A percentile compares a stretch with the other conserved stretches of the same genome.
Evolutionary conservation across 2,113 vertebrate genomes (phyloP).

Genomic region (Vulpes vulpes): DNA sequence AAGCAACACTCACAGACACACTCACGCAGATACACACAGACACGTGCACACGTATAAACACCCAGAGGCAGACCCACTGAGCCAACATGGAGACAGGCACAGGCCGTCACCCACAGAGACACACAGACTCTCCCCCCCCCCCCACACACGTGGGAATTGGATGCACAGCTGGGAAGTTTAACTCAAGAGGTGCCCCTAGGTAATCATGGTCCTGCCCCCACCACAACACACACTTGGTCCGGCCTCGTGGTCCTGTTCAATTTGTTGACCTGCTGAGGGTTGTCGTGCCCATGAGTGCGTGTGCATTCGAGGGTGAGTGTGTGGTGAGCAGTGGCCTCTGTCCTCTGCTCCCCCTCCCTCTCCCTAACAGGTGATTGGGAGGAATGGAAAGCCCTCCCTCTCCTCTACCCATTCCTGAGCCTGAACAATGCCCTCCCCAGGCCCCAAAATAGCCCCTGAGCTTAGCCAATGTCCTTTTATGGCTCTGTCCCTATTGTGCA

Average conservation of each 20-base stretch:
- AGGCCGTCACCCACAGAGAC: not conserved
- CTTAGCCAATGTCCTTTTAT: constrained; percentile 92
- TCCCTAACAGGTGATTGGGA: constrained; percentile 73
- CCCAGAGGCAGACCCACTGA: not conserved
- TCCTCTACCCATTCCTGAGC: constrained; percentile 65
- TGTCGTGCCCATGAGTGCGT: accelerated
- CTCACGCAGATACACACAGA: not conserved
- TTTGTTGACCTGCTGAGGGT: not conserved
- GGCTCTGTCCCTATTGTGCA: constrained; percentile 90
- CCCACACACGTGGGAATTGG: not conserved
- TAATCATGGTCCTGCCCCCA: not conserved
- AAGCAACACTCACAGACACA: not conserved
- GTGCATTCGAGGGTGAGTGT: not conserved
- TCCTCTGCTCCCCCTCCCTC: not conserved
- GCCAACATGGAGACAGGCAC: not conserved
- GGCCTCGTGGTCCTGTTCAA: not conserved
- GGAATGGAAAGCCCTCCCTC: constrained; percentile 60
- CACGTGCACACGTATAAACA: not conserved
- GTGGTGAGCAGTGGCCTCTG: not conserved
- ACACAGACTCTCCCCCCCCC: not conserved
- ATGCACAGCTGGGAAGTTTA: not conserved
- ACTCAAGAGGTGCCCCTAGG: not conserved
- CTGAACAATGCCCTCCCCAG: constrained; percentile 81
- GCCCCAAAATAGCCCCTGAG: constrained; percentile 94
- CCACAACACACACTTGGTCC: too few relatives aligned